Evolutionary conservation across 2,113 vertebrate genomes (phyloP).

Genomic region (Oryzias woworae): DNA sequence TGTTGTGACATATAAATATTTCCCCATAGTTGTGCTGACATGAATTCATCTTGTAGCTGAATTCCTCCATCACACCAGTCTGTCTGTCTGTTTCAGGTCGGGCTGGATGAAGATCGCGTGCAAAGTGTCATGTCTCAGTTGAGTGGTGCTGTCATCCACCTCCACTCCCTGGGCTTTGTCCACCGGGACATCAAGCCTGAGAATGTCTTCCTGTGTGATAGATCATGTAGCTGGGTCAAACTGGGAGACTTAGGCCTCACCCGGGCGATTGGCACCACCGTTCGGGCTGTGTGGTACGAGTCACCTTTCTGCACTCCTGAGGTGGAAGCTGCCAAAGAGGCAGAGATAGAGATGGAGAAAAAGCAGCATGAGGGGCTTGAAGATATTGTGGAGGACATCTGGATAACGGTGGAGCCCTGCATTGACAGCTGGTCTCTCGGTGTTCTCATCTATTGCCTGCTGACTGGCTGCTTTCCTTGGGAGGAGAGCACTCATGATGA

Average conservation of each 20-base stretch:
- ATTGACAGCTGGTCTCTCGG: conserved; percentile 90
- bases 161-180: conserved; percentile 86
- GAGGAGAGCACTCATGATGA: conserved; percentile 79
- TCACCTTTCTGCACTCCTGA: conserved; percentile 87
- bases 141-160: conserved; percentile 84
- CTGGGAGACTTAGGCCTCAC: conserved; percentile 88
- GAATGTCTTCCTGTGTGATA: conserved; percentile 90
- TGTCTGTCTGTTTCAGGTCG: conserved; percentile 37
- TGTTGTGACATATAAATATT: background rate
- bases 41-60: background rate
- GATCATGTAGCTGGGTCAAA: conserved; percentile 83
- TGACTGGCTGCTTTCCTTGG: conserved; percentile 89
- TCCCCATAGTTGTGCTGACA: background rate
- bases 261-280: conserved; percentile 71
- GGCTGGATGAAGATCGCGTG: conserved; percentile 79
- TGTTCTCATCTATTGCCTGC: conserved; percentile 83
- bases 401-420: conserved; percentile 77
- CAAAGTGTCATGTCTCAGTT: conserved; percentile 85
- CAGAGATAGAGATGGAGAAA: conserved; percentile 33
- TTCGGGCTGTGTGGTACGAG: conserved; percentile 79
- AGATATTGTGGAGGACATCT: conserved; percentile 69
- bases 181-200: conserved; percentile 93
- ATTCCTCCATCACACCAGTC: background rate
- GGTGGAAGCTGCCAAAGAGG: conserved; percentile 72
- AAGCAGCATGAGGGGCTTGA: conserved; percentile 28